Conservation (phyloP, 2,888 invertebrate genomes). For the Eremobia ochroleuca region DNA sequence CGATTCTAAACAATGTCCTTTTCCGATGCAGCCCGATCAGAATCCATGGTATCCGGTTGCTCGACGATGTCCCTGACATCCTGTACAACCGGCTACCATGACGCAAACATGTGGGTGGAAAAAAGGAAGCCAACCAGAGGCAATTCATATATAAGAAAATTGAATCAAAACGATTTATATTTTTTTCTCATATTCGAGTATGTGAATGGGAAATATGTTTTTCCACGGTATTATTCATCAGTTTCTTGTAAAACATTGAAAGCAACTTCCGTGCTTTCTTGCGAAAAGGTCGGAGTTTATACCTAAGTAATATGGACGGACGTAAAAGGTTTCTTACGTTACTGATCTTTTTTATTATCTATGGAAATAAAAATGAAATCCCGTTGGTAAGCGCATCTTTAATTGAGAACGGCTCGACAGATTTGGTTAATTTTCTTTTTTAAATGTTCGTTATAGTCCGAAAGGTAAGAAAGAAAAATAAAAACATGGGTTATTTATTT, state of each 20-base stretch:
- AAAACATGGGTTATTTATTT: no score
- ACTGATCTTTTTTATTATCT: background rate
- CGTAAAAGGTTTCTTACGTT: conserved; percentile 4
- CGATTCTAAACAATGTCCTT: no score
- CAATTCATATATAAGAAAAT: conserved; percentile 6
- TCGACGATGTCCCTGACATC: no score
- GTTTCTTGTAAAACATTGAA: conserved; percentile 1
- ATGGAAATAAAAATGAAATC: no score
- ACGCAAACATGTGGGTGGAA: background rate
- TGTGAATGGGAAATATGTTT: conserved; percentile 12
- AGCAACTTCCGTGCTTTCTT: conserved; percentile 3
- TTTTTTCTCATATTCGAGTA: background rate
- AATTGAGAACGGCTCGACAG: no score
- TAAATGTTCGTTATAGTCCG: no score
- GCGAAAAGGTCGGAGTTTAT: conserved; percentile 8
- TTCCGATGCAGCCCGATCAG: no score
- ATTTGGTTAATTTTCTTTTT: no score
- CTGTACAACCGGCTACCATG: no score
- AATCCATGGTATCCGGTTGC: no score
- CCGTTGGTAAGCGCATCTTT: no score
- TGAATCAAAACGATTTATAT: conserved; percentile 5
- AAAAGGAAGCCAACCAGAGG: conserved; percentile 15
- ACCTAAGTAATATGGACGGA: background rate
- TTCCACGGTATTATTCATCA: background rate
- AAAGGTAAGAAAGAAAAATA: no score